Evolutionary conservation across 2,797 vertebrate genomes (phyloP), one percentile per base, ranked within the genome.

Genomic region (Argya squamiceps): DNA sequence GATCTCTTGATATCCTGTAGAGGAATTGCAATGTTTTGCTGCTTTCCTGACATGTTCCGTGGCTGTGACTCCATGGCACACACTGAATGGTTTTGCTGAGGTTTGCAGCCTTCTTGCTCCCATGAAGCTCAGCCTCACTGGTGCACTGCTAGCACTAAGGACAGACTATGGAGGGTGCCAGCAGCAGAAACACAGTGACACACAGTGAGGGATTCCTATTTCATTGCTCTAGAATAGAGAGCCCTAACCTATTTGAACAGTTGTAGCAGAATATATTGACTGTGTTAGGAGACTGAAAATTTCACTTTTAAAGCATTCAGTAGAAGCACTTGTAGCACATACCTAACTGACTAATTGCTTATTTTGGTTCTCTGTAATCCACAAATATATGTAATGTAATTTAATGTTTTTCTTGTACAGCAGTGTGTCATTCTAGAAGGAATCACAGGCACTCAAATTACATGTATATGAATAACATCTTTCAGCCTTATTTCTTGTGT

Each of bases 11-110:
- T 93, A 94, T 78, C 74, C 73, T 7, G 6, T 41, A 32, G 93
- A 97, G 70, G 64, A 90, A 77, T 58, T 87, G 93, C 77, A 95
- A 78, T 91, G 80, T 96, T 96, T 93, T 91, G 67, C 94, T 91
- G 27, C 47, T 88, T 67, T 97, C 36, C 71, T 55, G 39, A 75
- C 34, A 64, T 56, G 79, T 90, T 95, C 59, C 76, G 56, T 2
- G 11, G 89, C 89, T 96, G 83, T 92, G 65, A 88, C 96, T 96
- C 6, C 21, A 77, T 86, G 94, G 93, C 41, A 70, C 56, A 59
- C 24, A 11, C 71, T 92, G 91, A 95, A 92, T 5, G 59, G 82
- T 97, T 97, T 93, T 91, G 96, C 92, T 88, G 84, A 80, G 30
- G 47, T 85, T 91, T 85, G 83, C 75, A 93, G 27, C 93, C 56